A percentile compares a stretch with the other conserved stretches of the same genome.
Conservation (phyloP, 2,113 vertebrate genomes). For the Sula dactylatra region DNA sequence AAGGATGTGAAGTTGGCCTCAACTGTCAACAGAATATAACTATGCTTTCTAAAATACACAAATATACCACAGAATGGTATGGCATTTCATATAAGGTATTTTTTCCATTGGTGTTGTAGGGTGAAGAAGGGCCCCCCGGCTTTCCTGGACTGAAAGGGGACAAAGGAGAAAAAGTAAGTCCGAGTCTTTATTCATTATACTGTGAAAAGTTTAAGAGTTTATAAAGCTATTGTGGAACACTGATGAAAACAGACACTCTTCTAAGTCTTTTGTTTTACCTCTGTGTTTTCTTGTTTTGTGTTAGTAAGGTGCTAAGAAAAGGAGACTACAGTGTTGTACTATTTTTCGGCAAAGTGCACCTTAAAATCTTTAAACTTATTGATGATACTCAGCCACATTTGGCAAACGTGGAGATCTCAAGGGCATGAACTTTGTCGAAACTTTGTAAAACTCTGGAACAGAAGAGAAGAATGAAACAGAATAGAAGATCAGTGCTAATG, state of each 20-base stretch:
- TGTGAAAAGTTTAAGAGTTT: not conserved
- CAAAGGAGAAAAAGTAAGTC: constrained; percentile 85
- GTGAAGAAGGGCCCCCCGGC: constrained; percentile 78
- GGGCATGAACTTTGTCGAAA: not conserved
- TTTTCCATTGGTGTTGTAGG: constrained; percentile 61
- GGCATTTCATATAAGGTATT: not conserved
- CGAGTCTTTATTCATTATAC: not conserved
- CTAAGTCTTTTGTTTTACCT: not conserved
- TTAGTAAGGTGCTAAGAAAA: not conserved
- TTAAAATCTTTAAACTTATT: not conserved
- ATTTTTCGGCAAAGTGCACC: not conserved
- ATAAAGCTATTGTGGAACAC: not conserved
- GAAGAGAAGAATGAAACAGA: not conserved
- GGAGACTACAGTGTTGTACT: not conserved
- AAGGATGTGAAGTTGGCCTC: not conserved
- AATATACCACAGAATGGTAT: too few relatives aligned
- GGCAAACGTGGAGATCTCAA: not conserved
- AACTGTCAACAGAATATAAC: not conserved
- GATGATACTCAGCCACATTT: not conserved
- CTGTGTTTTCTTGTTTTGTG: not conserved
- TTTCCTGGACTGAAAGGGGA: constrained; percentile 78
- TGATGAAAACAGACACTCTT: not conserved
- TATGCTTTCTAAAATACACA: not conserved
- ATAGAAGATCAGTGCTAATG: not conserved
- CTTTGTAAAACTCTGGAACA: not conserved